Conservation (phyloP, 2,113 vertebrate genomes). For the Muntiacus reevesi region DNA sequence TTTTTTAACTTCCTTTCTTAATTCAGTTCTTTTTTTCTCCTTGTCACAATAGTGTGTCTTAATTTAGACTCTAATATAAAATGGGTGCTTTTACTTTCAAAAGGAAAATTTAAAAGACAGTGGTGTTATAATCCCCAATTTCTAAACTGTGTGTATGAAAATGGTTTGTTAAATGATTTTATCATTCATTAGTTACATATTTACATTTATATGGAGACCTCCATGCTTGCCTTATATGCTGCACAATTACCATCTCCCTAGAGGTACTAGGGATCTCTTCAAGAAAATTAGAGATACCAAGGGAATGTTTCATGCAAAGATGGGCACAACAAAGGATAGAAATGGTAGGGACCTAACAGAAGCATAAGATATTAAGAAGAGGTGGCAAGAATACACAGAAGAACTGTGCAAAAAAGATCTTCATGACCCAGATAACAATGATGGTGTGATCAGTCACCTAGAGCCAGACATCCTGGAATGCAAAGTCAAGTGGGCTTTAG, state of each 20-base stretch:
- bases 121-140: background rate
- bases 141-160: background rate
- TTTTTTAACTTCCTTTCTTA: background rate
- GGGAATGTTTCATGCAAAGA: background rate
- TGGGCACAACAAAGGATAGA: background rate
- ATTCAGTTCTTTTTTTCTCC: background rate
- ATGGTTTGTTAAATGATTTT: background rate
- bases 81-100: background rate
- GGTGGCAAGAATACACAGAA: background rate
- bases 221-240: background rate
- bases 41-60: background rate
- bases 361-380: background rate
- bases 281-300: background rate
- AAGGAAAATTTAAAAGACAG: background rate
- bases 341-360: background rate
- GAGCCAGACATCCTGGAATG: background rate
- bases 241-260: background rate
- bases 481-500: background rate
- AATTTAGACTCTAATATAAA: background rate
- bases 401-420: background rate
- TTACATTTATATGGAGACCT: conserved; percentile 9
- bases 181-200: conserved; percentile 1
- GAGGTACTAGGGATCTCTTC: background rate
- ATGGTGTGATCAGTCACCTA: background rate
- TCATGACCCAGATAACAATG: background rate